Base-by-base conservation (phyloP, 2,113 vertebrate species). In the Triplophysa rosa region DNA sequence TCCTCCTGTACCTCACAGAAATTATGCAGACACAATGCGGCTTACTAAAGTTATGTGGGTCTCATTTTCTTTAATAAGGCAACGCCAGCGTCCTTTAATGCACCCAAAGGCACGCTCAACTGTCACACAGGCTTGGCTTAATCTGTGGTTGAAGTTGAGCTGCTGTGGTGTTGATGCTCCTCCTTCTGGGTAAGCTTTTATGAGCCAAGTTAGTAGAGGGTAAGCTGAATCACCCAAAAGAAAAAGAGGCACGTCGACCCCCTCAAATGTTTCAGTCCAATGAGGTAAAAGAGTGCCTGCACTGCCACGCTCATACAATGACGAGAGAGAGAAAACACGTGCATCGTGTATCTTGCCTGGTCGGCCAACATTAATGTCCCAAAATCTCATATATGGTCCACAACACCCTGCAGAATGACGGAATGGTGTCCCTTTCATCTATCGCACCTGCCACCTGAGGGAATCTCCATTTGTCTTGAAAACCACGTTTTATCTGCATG, bases 321-420 rank as follows among this genome's bases (percentile, higher is more conserved):
- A 58, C 0, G 49, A 80, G 17, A 66, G 45, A 9, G 33, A 59
- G 54, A 74, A 80, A 40, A 80, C 59, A 29, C 9, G 0, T 4
- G 78, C 58, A 74, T 71, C 9, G 0, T 4, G 78, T 40, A 74
- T 71, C 23, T 26, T 61, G 12, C 72, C 64, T 45, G 72, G 54
- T 24, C n/a, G 14, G n/a, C 49, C 65, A 67, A 76, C 37, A 76
- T 52, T 69, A 26, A 62, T 67, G n/a, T 81, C 72, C 65, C 52
- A 68, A 21, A 81, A 77, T 10, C n/a, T 33, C 23, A 72, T 8
- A 24, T 37, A 16, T 68, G 26, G 58, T 81, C 63, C 37, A 69
- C 72, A 17, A 81, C 72, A 81, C 37, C 72, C 62, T 81, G 72
- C 59, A 81, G 5, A 47, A 81, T 49, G 8, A 81, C 52, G 2